Evolutionary conservation across 2,888 invertebrate genomes (phyloP).

Genomic region (Cerastoderma edule): DNA sequence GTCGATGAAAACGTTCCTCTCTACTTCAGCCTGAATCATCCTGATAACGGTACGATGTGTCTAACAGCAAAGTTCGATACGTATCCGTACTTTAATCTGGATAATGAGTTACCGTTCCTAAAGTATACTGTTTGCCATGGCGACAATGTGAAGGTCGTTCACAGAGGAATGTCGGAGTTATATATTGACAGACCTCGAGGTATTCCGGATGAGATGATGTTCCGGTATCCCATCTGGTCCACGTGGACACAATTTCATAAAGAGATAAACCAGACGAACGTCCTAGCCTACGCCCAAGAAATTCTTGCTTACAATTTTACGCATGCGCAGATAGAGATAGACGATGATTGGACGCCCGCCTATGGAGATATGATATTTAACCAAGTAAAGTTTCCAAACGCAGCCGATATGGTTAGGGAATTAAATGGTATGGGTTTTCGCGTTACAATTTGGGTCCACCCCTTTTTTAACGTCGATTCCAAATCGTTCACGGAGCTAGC

Average conservation of each 20-base stretch:
- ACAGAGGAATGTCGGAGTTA: conserved; percentile 85
- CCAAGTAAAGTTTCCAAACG: conserved; percentile 89
- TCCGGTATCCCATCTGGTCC: conserved; percentile 93
- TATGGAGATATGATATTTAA: conserved; percentile 93
- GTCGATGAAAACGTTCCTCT: conserved; percentile 89
- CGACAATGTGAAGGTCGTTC: conserved; percentile 62
- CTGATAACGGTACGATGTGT: conserved; percentile 63
- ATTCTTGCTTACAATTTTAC: conserved; percentile 68
- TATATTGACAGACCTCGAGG: conserved; percentile 86
- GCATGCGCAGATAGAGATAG: conserved; percentile 87
- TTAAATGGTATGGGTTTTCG: conserved; percentile 88
- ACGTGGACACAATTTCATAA: conserved; percentile 92
- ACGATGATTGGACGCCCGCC: conserved; percentile 93
- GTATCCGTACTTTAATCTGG: conserved; percentile 70
- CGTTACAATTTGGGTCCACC: conserved; percentile 89
- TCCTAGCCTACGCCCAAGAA: conserved; percentile 68
- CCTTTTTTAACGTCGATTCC: conserved; percentile 88
- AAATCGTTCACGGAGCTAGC: conserved; percentile 92
- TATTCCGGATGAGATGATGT: conserved; percentile 89
- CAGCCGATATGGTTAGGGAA: conserved; percentile 85
- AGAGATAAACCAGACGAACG: conserved; percentile 87
- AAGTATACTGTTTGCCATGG: conserved; percentile 72
- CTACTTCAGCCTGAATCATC: conserved; percentile 91
- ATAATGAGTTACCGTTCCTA: conserved; percentile 51
- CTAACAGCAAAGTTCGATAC: conserved; percentile 64